Evolutionary conservation across 2,797 vertebrate species (phyloP), one percentile per base, ranked within the genome.

Genomic region (Acanthornis magna): DNA sequence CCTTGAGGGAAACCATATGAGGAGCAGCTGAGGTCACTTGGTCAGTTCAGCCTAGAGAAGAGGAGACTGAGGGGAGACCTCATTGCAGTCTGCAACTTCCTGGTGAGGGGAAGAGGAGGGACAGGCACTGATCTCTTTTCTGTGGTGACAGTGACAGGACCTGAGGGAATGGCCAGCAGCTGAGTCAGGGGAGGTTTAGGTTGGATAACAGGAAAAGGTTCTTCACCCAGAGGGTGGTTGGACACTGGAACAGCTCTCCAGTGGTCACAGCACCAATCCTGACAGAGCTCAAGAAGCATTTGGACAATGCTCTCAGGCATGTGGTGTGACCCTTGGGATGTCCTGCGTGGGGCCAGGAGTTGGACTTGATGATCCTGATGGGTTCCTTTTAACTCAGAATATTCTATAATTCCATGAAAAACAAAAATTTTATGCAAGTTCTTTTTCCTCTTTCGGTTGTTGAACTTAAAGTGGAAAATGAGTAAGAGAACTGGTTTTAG

Each of bases 221-320:
- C 23, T 54, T 61, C 19, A 5, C 42, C 25, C 22, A 42, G 2
- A 32, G 7, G 5, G 2, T 32, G 3, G 0, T 1, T 74, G 15
- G 18, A 7, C 22, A 14, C 9, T 36, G 30, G 17, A 27, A 42
- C 2, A 42, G 4, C 5, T 61, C 6, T 5, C 15, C 34, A 25
- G 18, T 14, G 3, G 4, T 27, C 30, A 58, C 77, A 61, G 3
- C 23, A 38, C 11, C 8, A n/a, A 75, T 5, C 29, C 43, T 63
- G 16, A 9, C 2, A 29, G 13, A 50, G 7, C 7, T 63, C 11
- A 45, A 29, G 20, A 38, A 57, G 5, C 2, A 29, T 30, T 51
- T 63, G n/a, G 2, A 11, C 12, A 70, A 16, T 38, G 5, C 8
- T 26, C 8, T 51, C 27, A 76, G 27, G 17, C 5, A 34, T 21